A percentile compares a stretch with the other conserved stretches of the same genome.
phyloP scores from a whole-genome alignment of 2,113 vertebrate species.

The Chitala chitala region DNA sequence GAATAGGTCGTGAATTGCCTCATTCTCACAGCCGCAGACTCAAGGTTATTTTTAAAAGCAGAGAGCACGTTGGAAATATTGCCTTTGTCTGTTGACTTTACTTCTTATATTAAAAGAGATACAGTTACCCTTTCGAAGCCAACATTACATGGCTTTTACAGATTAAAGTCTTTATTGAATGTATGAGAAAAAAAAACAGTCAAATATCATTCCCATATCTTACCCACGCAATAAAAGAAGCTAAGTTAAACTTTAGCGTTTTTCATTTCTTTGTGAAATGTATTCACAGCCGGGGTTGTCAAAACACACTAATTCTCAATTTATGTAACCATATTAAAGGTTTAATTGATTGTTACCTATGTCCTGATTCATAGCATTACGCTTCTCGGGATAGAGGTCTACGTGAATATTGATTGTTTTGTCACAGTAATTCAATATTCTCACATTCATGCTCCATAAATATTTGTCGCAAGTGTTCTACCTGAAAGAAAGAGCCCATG shows the following conservation, averaged over 20 bases:
- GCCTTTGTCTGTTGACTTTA: constrained; percentile 11
- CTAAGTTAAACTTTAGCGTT: too few species aligned
- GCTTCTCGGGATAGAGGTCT: not conserved
- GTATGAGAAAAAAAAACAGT: not conserved
- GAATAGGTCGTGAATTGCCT: constrained; percentile 23
- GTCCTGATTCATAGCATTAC: not conserved
- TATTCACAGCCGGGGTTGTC: too few species aligned
- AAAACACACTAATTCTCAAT: not conserved
- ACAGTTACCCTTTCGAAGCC: constrained; percentile 8
- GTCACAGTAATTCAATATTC: constrained; percentile 7
- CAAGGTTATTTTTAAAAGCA: constrained; percentile 15
- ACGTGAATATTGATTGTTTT: constrained; percentile 13
- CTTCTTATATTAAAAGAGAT: constrained; percentile 24
- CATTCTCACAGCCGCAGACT: not conserved
- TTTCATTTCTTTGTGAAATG: too few species aligned
- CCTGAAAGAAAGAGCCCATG: not conserved
- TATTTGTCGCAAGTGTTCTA: constrained; percentile 2
- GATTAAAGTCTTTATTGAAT: not conserved
- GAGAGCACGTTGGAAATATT: not conserved
- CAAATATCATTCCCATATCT: not conserved
- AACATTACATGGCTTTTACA: constrained; percentile 3
- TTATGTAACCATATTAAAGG: not conserved
- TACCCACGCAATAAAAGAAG: not conserved
- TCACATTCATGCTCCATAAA: not conserved
- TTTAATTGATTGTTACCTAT: constrained; percentile 5